Base-by-base conservation (phyloP, 2,113 vertebrate genomes). In the Saimiri boliviensis region DNA sequence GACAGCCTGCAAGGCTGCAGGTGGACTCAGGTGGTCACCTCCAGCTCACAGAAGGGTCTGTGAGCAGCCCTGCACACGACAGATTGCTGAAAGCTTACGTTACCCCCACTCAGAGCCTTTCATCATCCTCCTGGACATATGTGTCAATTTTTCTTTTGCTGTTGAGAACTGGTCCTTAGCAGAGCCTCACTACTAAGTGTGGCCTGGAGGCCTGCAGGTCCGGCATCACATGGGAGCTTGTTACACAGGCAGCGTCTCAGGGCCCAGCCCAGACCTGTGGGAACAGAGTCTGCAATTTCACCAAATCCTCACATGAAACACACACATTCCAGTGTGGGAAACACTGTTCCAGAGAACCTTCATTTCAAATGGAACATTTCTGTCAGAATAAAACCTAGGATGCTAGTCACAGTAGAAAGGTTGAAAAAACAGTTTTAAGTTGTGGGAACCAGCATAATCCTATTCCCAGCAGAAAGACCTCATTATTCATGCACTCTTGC, bases 401-500 rank as follows among this genome's bases (percentile, higher is more conserved):
- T 6, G 30, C 80, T 58, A 52, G 80, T 77, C 79, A 60, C 14
- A 32, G 63, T 11, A 92, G 80, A 93, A 58, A 76, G 30, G 70
- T n/a, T 17, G 23, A 71, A 37, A 73, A 89, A 89, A 77, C 6
- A 37, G 60, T 77, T 89, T 91, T 74, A 79, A 88, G 13, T 30
- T 45, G 63, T 90, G 66, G 94, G 77, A 54, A 93, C 87, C 81
- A 71, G 23, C 88, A 93, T 93, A 95, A 91, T 93, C 83, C 47
- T 21, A 47, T 94, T 88, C 52, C 77, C 83, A n/a, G 54, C 54
- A 95, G 95, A 92, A 89, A 84, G 32, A 45, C 40, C 85, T 94
- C 85, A 92, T 96, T 96, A 95, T 94, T 86, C 92, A 92, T 7
- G 68, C 17, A 45, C 47, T 79, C 91, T 30, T 42, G 66, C 91